These are phyloP conservation scores for Steinernema hermaphroditum DNA, from an alignment of 2,888 invertebrate species.

Conservation along the genomic window DNA sequence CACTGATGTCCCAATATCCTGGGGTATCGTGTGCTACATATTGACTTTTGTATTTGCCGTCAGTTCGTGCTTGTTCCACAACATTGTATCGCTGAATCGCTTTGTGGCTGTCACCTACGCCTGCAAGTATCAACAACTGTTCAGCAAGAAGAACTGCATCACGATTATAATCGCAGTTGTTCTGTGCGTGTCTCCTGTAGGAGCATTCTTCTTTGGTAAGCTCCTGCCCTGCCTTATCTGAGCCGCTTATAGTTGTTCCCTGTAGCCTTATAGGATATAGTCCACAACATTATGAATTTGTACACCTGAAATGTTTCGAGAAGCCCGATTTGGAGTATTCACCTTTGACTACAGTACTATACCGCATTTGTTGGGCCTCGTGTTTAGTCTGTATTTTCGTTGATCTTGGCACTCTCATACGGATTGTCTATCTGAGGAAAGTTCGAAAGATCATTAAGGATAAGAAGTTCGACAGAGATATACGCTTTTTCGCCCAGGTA, in stretches of 20 bases:
- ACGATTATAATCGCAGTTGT: background rate
- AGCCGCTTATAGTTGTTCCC: background rate
- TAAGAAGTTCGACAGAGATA: background rate
- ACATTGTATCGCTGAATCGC: background rate
- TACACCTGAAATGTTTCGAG: background rate
- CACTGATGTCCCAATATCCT: background rate
- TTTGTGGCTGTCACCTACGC: background rate
- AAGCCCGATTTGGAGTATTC: background rate
- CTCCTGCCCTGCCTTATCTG: too few relatives aligned
- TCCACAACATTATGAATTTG: background rate
- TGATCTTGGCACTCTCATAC: background rate
- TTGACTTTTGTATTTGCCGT: background rate
- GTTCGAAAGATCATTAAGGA: background rate
- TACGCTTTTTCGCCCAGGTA: background rate
- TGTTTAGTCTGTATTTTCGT: background rate
- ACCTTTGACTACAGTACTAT: background rate
- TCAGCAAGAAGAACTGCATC: background rate
- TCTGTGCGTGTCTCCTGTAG: background rate
- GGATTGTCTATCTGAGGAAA: background rate
- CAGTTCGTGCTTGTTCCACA: background rate
- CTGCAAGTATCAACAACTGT: background rate
- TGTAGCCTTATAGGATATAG: background rate
- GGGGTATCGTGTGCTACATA: background rate
- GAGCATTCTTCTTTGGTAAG: background rate
- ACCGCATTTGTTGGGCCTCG: background rate